phyloP scores from a whole-genome alignment of 2,113 vertebrate species.

The Strix uralensis region DNA sequence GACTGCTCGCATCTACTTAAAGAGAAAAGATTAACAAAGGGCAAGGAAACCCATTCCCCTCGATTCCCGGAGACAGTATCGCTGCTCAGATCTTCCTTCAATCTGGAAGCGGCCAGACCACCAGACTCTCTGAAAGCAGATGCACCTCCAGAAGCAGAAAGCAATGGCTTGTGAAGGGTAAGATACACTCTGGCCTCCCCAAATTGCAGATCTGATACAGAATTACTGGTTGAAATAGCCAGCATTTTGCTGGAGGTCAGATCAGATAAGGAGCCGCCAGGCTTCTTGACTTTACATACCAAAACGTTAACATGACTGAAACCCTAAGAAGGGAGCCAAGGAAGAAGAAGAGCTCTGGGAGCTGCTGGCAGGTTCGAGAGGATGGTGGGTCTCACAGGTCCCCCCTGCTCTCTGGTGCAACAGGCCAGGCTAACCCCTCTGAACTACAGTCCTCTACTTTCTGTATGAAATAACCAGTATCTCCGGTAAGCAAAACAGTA shows the following conservation, averaged over 20 bases:
- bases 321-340: not conserved
- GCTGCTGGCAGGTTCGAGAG: not conserved
- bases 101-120: not conserved
- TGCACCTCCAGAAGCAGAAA: not conserved
- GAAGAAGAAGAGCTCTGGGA: not conserved
- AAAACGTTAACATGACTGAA: not conserved
- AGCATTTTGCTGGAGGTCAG: not conserved
- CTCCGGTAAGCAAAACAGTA: not conserved
- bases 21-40: not conserved
- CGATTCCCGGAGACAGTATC: not conserved
- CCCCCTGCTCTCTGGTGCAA: not conserved
- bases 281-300: not conserved
- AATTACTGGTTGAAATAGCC: not conserved
- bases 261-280: not conserved
- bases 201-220: not conserved
- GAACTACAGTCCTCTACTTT: not conserved
- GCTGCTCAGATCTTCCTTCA: not conserved
- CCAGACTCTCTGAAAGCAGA: not conserved
- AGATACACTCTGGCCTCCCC: not conserved
- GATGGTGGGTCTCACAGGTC: not conserved
- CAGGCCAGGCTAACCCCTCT: not conserved
- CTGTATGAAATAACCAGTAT: not conserved
- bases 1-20: constrained; percentile 20
- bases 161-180: not conserved
- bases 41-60: not conserved